phyloP scores from a whole-genome alignment of 2,888 invertebrate genomes.

The Copidosoma aretas region DNA sequence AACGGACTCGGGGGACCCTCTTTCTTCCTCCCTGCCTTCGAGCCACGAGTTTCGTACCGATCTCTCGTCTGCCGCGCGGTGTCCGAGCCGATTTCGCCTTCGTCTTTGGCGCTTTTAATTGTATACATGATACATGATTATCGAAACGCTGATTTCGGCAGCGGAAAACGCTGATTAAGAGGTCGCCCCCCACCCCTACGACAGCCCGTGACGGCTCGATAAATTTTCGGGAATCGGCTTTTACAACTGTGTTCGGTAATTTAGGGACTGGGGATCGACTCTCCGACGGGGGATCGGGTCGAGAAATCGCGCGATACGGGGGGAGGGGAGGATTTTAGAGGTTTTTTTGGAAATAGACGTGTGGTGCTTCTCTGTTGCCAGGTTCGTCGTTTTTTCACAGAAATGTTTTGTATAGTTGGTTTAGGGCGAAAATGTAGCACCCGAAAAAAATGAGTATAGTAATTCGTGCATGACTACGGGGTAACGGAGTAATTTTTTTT shows the following conservation, averaged over 20 bases:
- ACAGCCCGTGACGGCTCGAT: constrained; percentile 37
- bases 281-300: too few species aligned
- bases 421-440: too few species aligned
- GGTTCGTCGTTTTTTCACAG: too few species aligned
- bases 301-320: too few species aligned
- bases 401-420: too few species aligned
- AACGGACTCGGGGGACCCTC: not conserved
- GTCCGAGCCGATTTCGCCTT: not conserved
- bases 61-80: not conserved
- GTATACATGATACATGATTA: constrained; percentile 41
- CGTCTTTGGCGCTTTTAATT: constrained; percentile 46
- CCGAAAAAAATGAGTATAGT: too few species aligned
- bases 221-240: constrained; percentile 28
- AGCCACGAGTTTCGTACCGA: not conserved
- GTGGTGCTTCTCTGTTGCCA: too few species aligned
- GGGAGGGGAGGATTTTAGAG: too few species aligned
- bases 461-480: too few species aligned
- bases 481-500: too few species aligned
- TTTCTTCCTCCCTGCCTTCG: not conserved
- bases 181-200: constrained; percentile 36
- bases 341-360: too few species aligned
- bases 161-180: constrained; percentile 43
- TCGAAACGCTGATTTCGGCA: constrained; percentile 39
- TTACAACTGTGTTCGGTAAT: constrained; percentile 7
- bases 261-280: not conserved